Conservation (phyloP, 2,888 invertebrate species). For the Perizoma flavofasciatum region DNA sequence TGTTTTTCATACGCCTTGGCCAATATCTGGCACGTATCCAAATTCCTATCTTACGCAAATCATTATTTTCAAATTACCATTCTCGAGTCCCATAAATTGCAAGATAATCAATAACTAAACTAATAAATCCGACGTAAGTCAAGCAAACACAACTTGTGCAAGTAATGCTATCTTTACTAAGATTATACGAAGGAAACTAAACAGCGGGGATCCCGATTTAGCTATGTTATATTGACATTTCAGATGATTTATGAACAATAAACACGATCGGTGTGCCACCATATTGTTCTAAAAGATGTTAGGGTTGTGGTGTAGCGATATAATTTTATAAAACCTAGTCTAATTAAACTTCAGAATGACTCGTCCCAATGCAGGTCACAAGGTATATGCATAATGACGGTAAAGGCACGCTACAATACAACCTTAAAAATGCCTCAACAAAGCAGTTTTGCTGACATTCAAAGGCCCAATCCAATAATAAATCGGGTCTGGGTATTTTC, state of each 20-base stretch:
- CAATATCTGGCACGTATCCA: slow-evolving; percentile 23
- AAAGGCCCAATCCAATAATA: too few relatives aligned
- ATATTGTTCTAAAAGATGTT: slow-evolving; percentile 58
- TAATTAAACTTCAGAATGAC: too few relatives aligned
- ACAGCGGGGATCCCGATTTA: slow-evolving; percentile 52
- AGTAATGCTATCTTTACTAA: slow-evolving; percentile 47
- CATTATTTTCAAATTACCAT: slow-evolving; percentile 24
- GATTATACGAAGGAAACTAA: slow-evolving; percentile 43
- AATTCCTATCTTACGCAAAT: slow-evolving; percentile 13
- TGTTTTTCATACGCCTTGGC: slow-evolving; percentile 20
- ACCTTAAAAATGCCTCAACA: too few relatives aligned
- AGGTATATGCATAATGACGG: too few relatives aligned
- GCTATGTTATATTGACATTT: slow-evolving; percentile 65
- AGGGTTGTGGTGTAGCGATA: slow-evolving; percentile 8
- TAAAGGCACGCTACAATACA: too few relatives aligned
- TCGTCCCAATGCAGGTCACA: too few relatives aligned
- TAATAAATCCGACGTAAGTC: slow-evolving; percentile 35
- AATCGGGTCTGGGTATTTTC: too few relatives aligned
- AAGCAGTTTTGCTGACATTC: too few relatives aligned
- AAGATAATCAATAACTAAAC: slow-evolving; percentile 38
- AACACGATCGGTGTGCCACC: slow-evolving; percentile 53
- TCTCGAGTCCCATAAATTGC: slow-evolving; percentile 21
- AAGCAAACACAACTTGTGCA: slow-evolving; percentile 40
- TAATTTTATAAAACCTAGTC: background rate
- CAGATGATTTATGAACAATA: slow-evolving; percentile 72